These are phyloP conservation scores for Labeo rohita DNA, from an alignment of 2,113 vertebrate species.

Conservation along the genomic window DNA sequence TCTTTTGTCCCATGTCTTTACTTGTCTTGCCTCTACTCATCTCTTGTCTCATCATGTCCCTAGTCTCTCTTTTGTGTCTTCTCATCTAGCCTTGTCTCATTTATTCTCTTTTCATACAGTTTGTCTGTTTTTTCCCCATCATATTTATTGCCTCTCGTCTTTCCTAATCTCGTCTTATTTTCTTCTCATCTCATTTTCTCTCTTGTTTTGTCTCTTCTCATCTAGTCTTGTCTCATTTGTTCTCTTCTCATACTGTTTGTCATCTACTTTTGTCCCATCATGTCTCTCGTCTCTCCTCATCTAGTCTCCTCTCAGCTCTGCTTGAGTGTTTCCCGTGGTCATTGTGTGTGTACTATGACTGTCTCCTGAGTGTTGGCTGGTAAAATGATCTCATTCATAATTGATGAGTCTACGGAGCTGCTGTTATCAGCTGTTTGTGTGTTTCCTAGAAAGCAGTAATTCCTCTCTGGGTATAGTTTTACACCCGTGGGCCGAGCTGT, in stretches of 20 bases:
- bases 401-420: not conserved
- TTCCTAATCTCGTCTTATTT: too few species aligned
- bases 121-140: not conserved
- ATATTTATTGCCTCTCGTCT: not conserved
- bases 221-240: not conserved
- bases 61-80: not conserved
- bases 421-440: conserved; percentile 57
- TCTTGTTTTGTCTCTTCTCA: not conserved
- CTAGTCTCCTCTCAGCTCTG: not conserved
- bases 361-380: not conserved
- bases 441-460: conserved; percentile 56
- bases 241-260: not conserved
- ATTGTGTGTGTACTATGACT: not conserved
- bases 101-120: too few species aligned
- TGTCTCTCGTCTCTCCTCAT: not conserved
- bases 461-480: not conserved
- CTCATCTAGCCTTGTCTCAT: not conserved
- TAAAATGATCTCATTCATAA: conserved; percentile 17
- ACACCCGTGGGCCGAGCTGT: not conserved
- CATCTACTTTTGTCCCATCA: not conserved
- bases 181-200: not conserved
- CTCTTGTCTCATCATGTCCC: not conserved
- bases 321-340: not conserved
- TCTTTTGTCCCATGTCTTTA: not conserved
- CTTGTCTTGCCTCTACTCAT: not conserved